Conservation (phyloP, 2,113 vertebrate genomes). For the Climacteris rufus region DNA sequence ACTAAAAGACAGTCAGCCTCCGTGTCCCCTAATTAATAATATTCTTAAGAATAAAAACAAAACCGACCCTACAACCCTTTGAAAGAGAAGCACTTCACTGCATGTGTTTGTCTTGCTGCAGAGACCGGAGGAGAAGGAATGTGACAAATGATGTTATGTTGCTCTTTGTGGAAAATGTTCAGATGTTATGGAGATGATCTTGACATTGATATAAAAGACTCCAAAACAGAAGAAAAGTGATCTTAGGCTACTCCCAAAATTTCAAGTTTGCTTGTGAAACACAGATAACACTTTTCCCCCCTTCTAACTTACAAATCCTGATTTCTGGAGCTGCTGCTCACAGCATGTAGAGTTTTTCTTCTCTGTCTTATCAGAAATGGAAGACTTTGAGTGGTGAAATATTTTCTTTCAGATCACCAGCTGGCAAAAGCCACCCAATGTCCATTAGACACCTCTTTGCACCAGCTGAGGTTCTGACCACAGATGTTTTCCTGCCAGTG, state of each 20-base stretch:
- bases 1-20: neutral
- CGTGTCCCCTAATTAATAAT: neutral
- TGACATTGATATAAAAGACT: neutral
- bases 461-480: neutral
- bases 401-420: neutral
- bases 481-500: neutral
- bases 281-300: neutral
- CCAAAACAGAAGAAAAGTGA: neutral
- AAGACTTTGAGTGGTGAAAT: neutral
- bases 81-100: neutral
- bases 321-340: neutral
- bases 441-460: neutral
- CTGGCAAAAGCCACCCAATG: neutral
- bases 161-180: neutral
- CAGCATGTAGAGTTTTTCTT: neutral
- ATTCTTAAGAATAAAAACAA: neutral
- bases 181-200: neutral
- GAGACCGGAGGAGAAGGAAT: neutral
- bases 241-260: neutral
- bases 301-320: neutral
- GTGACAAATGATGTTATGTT: neutral
- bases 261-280: neutral
- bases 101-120: neutral
- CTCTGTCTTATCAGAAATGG: neutral
- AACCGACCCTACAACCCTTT: accelerated